Base-by-base conservation (phyloP, 2,888 invertebrate genomes). In the Yponomeuta evonymella region DNA sequence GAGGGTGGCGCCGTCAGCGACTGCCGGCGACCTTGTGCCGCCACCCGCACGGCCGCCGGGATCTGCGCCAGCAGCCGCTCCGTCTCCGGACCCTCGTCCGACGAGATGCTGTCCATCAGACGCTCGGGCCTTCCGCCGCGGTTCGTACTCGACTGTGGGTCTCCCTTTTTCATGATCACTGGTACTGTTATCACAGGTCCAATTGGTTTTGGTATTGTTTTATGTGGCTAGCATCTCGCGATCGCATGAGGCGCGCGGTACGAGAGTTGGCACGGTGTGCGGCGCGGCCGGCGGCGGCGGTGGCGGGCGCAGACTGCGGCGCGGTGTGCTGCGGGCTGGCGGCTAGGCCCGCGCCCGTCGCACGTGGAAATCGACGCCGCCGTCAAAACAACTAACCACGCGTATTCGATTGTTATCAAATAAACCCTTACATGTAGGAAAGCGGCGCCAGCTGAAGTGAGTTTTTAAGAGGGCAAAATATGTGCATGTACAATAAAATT, bases 1-100 rank as follows among this genome's bases (percentile, higher is more conserved):
- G 93, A 93, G 0, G 93, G 90, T 15, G 93, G 93, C 43, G 92
- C 93, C 8, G 93, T 93, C 69, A 92, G 81, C 2, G 92, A 93
- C 74, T 84, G 83, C 63, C 92, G 82, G 4, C 92, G 84, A 51
- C 81, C 81, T 72, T 81, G 79, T 72, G 79, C 76, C 67, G 83
- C 83, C 51, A 83, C 81, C 70, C 88, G 81, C 72, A 89, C 79
- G 71, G 82, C 81, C 15, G 83, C 79, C 36, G 85, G 83, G 65
- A 86, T 81, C 75, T 81, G 78, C 75, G 75, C 79, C 75, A 92
- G 81, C 73, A 92, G 81, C 70, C 85, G 84, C 80, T 91, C 89
- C 43, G 88, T 87, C 81, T 92, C 92, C 72, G 88, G 90, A 71
- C 89, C 89, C 75, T 92, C 90, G 75, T 89, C 89, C 72, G 91